Conservation (phyloP, 2,113 vertebrate genomes). For the Pyrgilauda ruficollis region DNA sequence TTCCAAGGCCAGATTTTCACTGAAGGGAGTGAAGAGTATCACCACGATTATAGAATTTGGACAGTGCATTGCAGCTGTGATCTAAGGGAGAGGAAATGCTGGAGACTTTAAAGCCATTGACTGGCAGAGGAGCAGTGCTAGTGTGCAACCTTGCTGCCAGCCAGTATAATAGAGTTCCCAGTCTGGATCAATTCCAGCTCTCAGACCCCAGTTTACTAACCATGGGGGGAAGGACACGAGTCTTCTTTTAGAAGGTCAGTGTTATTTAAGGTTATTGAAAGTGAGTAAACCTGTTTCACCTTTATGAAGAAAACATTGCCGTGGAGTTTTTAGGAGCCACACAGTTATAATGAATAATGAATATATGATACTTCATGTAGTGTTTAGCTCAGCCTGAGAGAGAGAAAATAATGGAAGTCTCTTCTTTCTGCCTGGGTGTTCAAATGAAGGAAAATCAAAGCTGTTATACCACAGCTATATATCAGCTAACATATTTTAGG, state of each 20-base stretch:
- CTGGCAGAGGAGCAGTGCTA: not conserved
- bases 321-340: not conserved
- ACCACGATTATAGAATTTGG: not conserved
- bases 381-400: conserved; percentile 4
- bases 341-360: conserved; percentile 5
- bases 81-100: not conserved
- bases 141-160: not conserved
- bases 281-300: not conserved
- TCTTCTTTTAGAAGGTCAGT: not conserved
- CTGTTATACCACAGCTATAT: conserved; percentile 39
- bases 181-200: not conserved
- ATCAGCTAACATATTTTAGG: conserved; percentile 66
- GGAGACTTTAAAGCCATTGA: not conserved
- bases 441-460: conserved; percentile 55
- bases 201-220: not conserved
- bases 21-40: not conserved
- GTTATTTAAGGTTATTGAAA: conserved; percentile 35
- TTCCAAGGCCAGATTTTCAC: not conserved
- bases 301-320: not conserved
- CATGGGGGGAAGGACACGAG: not conserved
- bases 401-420: conserved; percentile 30
- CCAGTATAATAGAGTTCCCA: not conserved
- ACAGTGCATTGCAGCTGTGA: not conserved
- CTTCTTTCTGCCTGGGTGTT: conserved; percentile 36
- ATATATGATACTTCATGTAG: not conserved